phyloP scores from a whole-genome alignment of 2,888 invertebrate genomes.

The Nemurella pictetii region DNA sequence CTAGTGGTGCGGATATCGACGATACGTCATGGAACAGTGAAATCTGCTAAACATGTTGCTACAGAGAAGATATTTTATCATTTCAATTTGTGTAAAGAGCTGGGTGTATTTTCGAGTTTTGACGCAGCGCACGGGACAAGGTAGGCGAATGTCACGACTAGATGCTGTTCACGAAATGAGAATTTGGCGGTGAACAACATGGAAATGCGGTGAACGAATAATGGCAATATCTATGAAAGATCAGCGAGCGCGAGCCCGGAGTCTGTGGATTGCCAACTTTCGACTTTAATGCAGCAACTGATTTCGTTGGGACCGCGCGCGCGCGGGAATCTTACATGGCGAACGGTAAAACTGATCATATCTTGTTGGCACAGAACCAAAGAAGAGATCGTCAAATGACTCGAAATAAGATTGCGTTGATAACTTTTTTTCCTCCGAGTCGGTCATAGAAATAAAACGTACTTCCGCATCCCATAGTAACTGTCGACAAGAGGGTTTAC shows the following conservation, averaged over 20 bases:
- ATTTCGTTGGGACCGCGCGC: background rate
- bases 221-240: background rate
- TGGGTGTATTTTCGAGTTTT: no score
- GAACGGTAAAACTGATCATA: background rate
- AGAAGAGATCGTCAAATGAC: constrained; percentile 17
- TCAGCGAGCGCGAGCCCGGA: background rate
- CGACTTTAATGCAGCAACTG: background rate
- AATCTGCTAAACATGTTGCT: constrained; percentile 16
- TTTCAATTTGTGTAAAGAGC: constrained; percentile 8
- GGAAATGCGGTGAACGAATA: background rate
- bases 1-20: constrained; percentile 14
- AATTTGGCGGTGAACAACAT: background rate
- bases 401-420: constrained; percentile 4
- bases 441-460: constrained; percentile 9
- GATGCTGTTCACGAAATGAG: no score
- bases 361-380: constrained; percentile 6
- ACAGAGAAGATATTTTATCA: constrained; percentile 7
- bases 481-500: background rate
- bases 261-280: background rate
- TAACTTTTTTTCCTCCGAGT: background rate
- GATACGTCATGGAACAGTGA: constrained; percentile 26
- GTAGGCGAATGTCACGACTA: background rate
- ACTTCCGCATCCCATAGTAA: background rate
- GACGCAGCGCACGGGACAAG: no score
- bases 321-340: background rate